Percentiles rank a stretch among this genome's conserved stretches.
phyloP scores from a whole-genome alignment of 53 echinoderm and acorn worm genomes.

The Luidia sarsii region DNA sequence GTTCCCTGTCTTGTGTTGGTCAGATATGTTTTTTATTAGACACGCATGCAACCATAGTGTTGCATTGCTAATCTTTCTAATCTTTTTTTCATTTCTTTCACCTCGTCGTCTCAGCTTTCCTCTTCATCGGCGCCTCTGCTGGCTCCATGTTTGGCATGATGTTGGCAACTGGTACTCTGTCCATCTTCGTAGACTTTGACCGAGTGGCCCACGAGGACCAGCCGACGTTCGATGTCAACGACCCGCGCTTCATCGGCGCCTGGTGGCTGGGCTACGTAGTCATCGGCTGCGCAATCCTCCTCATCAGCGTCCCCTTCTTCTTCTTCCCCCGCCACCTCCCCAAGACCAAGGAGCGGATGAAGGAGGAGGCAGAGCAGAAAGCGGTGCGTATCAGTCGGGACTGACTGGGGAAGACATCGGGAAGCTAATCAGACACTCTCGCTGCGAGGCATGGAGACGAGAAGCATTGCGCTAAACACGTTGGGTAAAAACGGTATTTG shows the following conservation, averaged over 20 bases:
- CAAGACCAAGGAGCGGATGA: background rate
- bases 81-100: too few species aligned
- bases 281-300: conserved; percentile 38
- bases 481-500: too few species aligned
- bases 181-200: conserved; percentile 50
- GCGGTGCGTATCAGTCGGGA: too few species aligned
- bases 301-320: conserved; percentile 60
- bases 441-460: too few species aligned
- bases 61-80: too few species aligned
- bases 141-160: conserved; percentile 20
- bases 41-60: too few species aligned
- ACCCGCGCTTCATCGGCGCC: conserved; percentile 54
- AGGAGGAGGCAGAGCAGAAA: background rate
- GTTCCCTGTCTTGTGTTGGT: too few species aligned
- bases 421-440: too few species aligned
- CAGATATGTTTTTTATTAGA: too few species aligned
- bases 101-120: conserved; percentile 26
- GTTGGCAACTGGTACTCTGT: background rate
- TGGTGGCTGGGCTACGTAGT: conserved; percentile 61
- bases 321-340: conserved; percentile 70
- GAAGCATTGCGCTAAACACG: too few species aligned
- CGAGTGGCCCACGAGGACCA: conserved; percentile 7
- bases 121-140: conserved; percentile 9
- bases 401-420: too few species aligned
- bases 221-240: background rate